Base-by-base conservation (phyloP, 1,140 invertebrate genomes). In the Pseudoatta argentina region DNA sequence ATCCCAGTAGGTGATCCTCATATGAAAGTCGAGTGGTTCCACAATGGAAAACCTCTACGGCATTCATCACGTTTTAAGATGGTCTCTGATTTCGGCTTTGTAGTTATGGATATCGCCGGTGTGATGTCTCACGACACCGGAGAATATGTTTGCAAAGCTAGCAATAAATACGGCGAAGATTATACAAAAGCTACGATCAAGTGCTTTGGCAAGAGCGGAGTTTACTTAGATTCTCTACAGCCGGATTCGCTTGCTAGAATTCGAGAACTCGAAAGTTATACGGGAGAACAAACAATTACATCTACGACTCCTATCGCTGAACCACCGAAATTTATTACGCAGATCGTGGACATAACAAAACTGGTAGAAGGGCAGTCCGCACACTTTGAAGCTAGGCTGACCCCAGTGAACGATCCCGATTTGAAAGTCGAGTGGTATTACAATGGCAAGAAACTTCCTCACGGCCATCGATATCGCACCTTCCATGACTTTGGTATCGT, bases 401-500 rank as follows among this genome's bases (percentile, higher is more conserved):
- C 98, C 27, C 99, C 99, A 14, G 97, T 98, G 1, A 98, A 97
- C 79, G 99, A 99, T 96, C 98, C 99, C 24, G 98, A 99, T 91
- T 96, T 99, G 77, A 97, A 97, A 91, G 98, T 99, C 8, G 98
- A 99, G 94, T 99, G 98, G 98, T 98, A 97, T 92, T 98, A 98
- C 92, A 98, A 99, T 94, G 98, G 98, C 73, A 98, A 98, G 94
- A 98, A 98, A 93, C 95, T 99, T 87, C 97, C 98, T 0, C 97
- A 98, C 94, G 98, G 98, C 34, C 98, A 99, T 95, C 97, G 98
- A 83, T 99, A 98, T 93, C 97, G 98, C 90, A 99, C 98, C 66
- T 98, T 99, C 97, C 98, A 99, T 93, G 99, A 99, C 93, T 99
- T 99, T 95, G 98, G 98, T 85, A 98, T 99, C 93, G 99, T 99